Base-by-base conservation (phyloP, 2,113 vertebrate species). In the Phyllopteryx taeniolatus region DNA sequence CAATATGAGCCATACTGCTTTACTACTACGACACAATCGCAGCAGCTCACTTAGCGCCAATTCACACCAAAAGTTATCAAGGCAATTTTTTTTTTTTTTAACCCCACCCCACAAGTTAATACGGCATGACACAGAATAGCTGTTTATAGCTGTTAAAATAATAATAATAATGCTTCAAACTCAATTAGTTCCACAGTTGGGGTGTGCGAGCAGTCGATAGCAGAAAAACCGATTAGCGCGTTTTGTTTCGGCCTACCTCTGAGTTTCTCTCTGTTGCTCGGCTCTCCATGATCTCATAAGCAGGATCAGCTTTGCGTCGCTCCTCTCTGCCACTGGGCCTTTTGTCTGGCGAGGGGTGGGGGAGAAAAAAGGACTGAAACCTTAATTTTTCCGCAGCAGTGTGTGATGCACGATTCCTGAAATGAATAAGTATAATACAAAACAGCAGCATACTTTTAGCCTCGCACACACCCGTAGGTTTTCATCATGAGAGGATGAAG, bases 221-320 rank as follows among this genome's bases (percentile, higher is more conserved):
- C 33, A 71, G 27, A 31, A 53, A 74, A 77, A 77, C 15, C 5
- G 79, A 80, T 86, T 76, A 74, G 1, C 62, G 68, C 15, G 54
- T 75, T 79, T 68, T 67, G 44, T 49, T 69, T 11, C 49, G n/a
- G 49, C 80, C 71, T 83, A 94, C 93, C 93, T 93, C 93, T 0
- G 72, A 77, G 75, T 70, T 91, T 80, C 81, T 91, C 73, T 91
- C 91, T 35, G 75, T 22, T 27, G 72, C 59, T 47, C 84, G 85
- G 53, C 78, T 79, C 65, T 93, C 93, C 91, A 90, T 93, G 74
- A 92, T 72, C 79, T 87, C 91, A 70, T 92, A 91, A 56, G 90
- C 76, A 47, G 86, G 84, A 80, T 90, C 88, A 31, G 71, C 75
- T 87, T 84, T 87, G 62, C 73, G 75, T 73, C 80, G 75, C 39